Percentiles rank a stretch among this genome's conserved stretches.
Evolutionary conservation across 2,888 invertebrate genomes (phyloP).

Genomic region (Orchesella flavescens): DNA sequence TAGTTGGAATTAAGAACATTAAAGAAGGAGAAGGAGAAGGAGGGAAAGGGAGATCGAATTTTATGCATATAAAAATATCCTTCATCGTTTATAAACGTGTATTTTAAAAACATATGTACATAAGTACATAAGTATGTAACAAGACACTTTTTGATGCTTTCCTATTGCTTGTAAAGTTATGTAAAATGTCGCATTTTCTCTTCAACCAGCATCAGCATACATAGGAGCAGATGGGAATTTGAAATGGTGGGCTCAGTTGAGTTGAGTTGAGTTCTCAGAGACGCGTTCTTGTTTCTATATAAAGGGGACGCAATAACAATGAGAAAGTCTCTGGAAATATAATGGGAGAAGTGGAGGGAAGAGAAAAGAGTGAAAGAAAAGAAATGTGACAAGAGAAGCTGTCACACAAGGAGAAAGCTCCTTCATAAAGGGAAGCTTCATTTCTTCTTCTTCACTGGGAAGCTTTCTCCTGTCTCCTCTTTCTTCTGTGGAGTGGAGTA

Average conservation of each 20-base stretch:
- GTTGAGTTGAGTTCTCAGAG: no score
- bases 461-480: constrained; percentile 9
- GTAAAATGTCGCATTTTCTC: constrained; percentile 1
- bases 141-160: neutral
- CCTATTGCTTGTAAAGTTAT: neutral
- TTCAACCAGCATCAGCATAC: no score
- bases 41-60: neutral
- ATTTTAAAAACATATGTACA: neutral
- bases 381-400: constrained; percentile 61
- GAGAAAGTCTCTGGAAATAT: neutral
- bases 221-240: neutral
- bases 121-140: no score
- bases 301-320: constrained; percentile 20
- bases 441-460: constrained; percentile 19
- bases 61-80: neutral
- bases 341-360: neutral
- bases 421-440: constrained; percentile 39
- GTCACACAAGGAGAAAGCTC: constrained; percentile 60
- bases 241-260: constrained; percentile 16
- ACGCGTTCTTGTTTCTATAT: neutral
- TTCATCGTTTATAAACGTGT: neutral
- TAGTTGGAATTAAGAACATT: neutral
- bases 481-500: no score
- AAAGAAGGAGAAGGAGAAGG: neutral
- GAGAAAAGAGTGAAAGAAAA: constrained; percentile 31